A percentile compares a stretch with the other conserved stretches of the same genome.
phyloP scores from a whole-genome alignment of 92 coral and sea anemone genomes.

The Montipora capitata region DNA sequence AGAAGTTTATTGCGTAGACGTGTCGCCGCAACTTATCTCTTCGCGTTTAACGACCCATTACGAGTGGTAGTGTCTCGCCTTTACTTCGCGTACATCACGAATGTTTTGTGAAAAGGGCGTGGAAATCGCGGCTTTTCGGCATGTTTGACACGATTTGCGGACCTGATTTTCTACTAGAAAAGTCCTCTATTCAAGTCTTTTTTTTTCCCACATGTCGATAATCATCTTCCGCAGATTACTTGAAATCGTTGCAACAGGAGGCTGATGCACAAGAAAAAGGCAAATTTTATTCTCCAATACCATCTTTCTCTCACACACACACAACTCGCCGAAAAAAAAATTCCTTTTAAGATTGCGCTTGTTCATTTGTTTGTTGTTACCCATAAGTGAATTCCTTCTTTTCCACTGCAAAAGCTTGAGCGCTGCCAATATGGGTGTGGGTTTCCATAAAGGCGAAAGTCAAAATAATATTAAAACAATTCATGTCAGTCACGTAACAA shows the following conservation, averaged over 20 bases:
- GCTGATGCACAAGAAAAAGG: slow-evolving; percentile 11
- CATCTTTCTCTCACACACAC: background rate
- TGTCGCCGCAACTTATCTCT: slow-evolving; percentile 60
- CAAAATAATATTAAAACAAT: background rate
- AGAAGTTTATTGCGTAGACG: slow-evolving; percentile 34
- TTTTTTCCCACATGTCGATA: background rate
- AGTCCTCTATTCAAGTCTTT: slow-evolving; percentile 15
- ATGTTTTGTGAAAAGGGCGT: background rate
- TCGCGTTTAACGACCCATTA: slow-evolving; percentile 46
- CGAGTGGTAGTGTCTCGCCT: slow-evolving; percentile 26
- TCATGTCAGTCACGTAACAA: slow-evolving; percentile 42
- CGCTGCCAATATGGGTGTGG: slow-evolving; percentile 28
- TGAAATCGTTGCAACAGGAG: slow-evolving; percentile 13
- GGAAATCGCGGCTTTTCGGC: background rate
- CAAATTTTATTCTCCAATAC: slow-evolving; percentile 24
- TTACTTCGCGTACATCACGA: slow-evolving; percentile 20
- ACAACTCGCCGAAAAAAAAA: slow-evolving; percentile 25
- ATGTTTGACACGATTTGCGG: too few relatives aligned
- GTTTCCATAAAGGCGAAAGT: slow-evolving; percentile 29
- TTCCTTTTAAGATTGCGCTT: slow-evolving; percentile 32
- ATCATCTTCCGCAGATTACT: background rate
- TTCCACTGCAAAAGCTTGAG: background rate
- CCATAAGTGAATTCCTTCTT: slow-evolving; percentile 48
- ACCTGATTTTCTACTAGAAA: background rate
- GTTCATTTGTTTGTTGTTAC: slow-evolving; percentile 50